A percentile compares a stretch with the other conserved stretches of the same genome.
Evolutionary conservation across 2,113 vertebrate species (phyloP).

Genomic region (Isurus oxyrinchus): DNA sequence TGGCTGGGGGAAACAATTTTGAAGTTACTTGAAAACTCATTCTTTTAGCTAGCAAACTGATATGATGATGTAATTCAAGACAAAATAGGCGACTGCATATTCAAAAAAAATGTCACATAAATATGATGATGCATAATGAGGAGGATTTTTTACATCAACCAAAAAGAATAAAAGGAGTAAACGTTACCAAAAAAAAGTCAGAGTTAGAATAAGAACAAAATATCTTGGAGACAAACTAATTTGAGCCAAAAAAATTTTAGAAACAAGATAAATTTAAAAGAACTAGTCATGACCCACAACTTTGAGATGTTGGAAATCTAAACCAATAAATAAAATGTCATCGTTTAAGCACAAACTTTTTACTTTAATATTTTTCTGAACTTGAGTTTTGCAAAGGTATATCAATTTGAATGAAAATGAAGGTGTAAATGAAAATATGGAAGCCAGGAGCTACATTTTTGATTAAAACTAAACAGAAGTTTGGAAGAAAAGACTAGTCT

Average conservation of each 20-base stretch:
- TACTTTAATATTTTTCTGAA: not conserved
- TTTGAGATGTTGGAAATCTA: not conserved
- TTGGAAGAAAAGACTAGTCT: not conserved
- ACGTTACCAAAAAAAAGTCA: too few relatives aligned
- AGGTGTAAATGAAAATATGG: not conserved
- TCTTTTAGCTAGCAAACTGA: not conserved
- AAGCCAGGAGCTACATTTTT: not conserved
- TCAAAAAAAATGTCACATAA: not conserved
- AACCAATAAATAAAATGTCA: not conserved
- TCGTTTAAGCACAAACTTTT: not conserved
- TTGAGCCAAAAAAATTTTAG: not conserved
- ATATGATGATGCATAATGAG: not conserved
- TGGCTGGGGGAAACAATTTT: not conserved
- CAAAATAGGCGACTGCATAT: not conserved
- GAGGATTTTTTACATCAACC: not conserved
- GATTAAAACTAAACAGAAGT: not conserved
- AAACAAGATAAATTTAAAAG: not conserved
- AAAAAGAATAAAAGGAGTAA: not conserved
- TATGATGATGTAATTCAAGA: not conserved
- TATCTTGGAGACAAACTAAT: not conserved
- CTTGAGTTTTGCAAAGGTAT: not conserved
- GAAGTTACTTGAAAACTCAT: not conserved
- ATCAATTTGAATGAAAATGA: not conserved
- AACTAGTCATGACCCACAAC: not conserved
- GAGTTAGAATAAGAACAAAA: not conserved